phyloP scores from a whole-genome alignment of 2,113 vertebrate genomes.

The Albula glossodonta region DNA sequence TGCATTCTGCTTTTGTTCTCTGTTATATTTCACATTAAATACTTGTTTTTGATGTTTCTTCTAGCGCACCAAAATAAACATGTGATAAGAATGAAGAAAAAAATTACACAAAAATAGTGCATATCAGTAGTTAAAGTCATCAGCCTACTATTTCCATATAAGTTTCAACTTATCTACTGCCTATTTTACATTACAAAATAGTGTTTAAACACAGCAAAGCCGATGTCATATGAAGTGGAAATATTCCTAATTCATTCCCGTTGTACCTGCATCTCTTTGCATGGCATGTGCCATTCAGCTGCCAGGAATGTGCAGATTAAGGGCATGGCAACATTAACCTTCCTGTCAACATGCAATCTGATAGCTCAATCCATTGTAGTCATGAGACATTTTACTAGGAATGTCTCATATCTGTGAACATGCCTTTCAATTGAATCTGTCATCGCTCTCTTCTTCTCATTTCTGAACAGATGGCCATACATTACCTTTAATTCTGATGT shows the following conservation, averaged over 20 bases:
- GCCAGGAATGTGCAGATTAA: conserved; percentile 15
- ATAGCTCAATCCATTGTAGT: conserved; percentile 4
- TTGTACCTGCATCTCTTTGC: background rate
- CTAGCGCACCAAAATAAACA: background rate
- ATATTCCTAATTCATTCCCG: conserved; percentile 4
- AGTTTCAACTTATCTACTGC: background rate
- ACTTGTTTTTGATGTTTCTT: background rate
- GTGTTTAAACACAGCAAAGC: background rate
- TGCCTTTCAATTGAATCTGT: background rate
- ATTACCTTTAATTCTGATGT: conserved; percentile 80
- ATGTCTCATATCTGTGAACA: background rate
- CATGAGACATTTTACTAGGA: background rate
- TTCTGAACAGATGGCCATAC: conserved; percentile 36
- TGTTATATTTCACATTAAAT: background rate
- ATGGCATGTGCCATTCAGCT: conserved; percentile 1
- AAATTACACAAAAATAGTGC: background rate
- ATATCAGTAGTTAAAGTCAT: too few species aligned
- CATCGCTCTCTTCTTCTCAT: background rate
- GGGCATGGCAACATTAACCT: background rate
- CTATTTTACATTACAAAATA: background rate
- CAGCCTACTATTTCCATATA: too few species aligned
- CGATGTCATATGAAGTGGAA: background rate
- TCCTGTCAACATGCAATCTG: conserved; percentile 12
- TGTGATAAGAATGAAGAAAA: background rate
- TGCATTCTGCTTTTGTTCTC: background rate